Percentiles rank a stretch among this genome's conserved stretches.
Conservation (phyloP, 2,113 vertebrate species). For the Aepyceros melampus region DNA sequence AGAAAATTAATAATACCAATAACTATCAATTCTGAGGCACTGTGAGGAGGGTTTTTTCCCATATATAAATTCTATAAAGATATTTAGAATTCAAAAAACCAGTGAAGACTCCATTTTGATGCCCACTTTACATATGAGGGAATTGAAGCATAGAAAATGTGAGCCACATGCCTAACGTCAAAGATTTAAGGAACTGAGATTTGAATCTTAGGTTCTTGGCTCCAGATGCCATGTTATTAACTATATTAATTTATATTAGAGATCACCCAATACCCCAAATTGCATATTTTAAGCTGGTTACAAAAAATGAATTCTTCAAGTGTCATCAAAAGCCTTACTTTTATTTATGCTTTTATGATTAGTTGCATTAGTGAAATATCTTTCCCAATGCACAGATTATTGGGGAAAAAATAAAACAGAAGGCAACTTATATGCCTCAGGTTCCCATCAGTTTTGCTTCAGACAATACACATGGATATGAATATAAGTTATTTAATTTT, state of each 20-base stretch:
- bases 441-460: not conserved
- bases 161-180: not conserved
- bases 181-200: not conserved
- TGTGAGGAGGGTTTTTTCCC: not conserved
- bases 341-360: not conserved
- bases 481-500: not conserved
- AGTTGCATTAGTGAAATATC: not conserved
- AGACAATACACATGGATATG: not conserved
- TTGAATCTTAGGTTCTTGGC: not conserved
- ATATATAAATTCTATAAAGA: not conserved
- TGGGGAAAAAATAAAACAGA: not conserved
- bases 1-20: not conserved
- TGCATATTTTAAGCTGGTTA: not conserved
- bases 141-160: not conserved
- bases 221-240: not conserved
- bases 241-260: not conserved
- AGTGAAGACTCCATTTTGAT: not conserved
- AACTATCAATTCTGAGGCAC: not conserved
- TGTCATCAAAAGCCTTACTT: not conserved
- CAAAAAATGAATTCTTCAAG: not conserved
- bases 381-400: not conserved
- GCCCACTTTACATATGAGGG: not conserved
- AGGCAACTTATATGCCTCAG: not conserved
- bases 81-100: not conserved
- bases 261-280: not conserved